These are phyloP conservation scores for Drosophila formosana DNA, from an alignment of 2,888 invertebrate species.

Conservation along the genomic window DNA sequence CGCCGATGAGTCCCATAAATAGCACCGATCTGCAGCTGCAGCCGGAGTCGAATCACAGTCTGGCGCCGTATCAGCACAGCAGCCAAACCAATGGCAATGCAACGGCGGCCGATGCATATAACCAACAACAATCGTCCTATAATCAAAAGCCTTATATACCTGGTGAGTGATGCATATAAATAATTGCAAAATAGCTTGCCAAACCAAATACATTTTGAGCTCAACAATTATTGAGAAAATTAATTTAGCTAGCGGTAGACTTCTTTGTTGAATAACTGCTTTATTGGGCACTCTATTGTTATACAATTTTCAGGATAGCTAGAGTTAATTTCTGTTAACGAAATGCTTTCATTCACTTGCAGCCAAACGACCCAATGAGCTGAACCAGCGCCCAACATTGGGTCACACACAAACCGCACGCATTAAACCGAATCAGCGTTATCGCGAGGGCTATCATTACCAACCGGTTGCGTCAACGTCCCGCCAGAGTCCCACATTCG, in stretches of 20 bases:
- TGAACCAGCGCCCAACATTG: constrained; percentile 85
- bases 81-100: constrained; percentile 79
- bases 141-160: constrained; percentile 86
- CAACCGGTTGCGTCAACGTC: constrained; percentile 86
- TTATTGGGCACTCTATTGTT: background rate
- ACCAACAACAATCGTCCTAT: constrained; percentile 85
- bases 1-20: constrained; percentile 86
- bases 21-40: constrained; percentile 84
- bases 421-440: constrained; percentile 85
- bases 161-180: constrained; percentile 72
- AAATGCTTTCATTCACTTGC: constrained; percentile 1
- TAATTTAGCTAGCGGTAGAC: no score
- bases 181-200: no score
- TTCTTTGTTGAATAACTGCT: no score
- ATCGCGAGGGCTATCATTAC: constrained; percentile 86
- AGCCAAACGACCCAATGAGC: constrained; percentile 86
- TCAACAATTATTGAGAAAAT: no score
- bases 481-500: constrained; percentile 86
- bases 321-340: background rate
- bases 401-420: constrained; percentile 85
- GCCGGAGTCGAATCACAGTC: constrained; percentile 77
- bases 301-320: background rate
- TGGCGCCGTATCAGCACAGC: constrained; percentile 69
- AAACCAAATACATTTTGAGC: no score
- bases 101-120: constrained; percentile 82